These are phyloP conservation scores for Zaprionus vittiger DNA, from an alignment of 1,140 invertebrate species.

Conservation along the genomic window DNA sequence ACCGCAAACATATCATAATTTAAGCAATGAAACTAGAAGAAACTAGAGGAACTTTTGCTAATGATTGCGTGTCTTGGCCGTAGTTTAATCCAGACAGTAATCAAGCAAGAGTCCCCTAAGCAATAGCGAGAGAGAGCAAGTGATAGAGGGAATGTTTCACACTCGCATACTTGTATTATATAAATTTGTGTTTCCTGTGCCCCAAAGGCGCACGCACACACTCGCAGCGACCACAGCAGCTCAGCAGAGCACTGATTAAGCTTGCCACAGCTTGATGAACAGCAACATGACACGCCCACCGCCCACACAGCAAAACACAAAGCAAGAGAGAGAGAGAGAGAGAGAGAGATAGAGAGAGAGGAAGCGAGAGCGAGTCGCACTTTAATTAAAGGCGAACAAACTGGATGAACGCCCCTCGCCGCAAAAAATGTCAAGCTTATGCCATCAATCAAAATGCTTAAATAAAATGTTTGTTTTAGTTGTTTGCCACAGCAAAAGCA, in stretches of 20 bases:
- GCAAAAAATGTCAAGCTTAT: constrained; percentile 67
- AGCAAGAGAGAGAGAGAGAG: background rate
- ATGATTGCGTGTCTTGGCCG: constrained; percentile 65
- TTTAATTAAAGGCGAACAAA: constrained; percentile 75
- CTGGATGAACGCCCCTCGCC: constrained; percentile 38
- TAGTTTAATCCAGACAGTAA: constrained; percentile 51
- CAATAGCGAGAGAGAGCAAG: background rate
- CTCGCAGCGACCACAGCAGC: constrained; percentile 21
- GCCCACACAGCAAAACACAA: constrained; percentile 14
- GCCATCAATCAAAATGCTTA: constrained; percentile 81
- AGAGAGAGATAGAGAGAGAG: background rate
- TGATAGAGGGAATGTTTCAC: constrained; percentile 15
- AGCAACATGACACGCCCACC: constrained; percentile 43
- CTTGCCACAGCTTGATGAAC: constrained; percentile 51
- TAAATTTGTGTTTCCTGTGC: constrained; percentile 20
- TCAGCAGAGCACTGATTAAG: constrained; percentile 52
- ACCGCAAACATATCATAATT: constrained; percentile 47
- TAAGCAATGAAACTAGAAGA: constrained; percentile 16
- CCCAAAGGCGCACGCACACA: constrained; percentile 21
- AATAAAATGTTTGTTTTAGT: constrained; percentile 79
- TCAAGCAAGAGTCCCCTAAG: constrained; percentile 35
- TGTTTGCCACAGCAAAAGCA: constrained; percentile 42
- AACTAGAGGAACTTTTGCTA: constrained; percentile 55
- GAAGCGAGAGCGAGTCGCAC: constrained; percentile 28
- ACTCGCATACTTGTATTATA: constrained; percentile 21